Base-by-base conservation (phyloP, 1,140 invertebrate genomes). In the Carcinoscorpius rotundicauda region DNA sequence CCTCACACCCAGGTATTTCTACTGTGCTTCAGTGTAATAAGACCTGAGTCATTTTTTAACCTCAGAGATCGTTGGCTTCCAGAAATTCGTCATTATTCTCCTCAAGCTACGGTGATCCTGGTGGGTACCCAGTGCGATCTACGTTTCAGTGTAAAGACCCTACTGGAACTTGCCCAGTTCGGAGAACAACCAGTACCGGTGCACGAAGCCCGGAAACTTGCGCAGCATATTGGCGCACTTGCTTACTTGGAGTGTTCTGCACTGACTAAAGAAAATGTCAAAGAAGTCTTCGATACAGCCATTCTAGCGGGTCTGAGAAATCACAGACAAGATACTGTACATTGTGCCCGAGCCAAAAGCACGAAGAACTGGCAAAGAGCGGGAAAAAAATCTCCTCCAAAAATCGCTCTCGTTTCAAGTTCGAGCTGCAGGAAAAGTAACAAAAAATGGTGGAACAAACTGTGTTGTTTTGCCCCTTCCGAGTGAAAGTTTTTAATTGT, bases 1-100 rank as follows among this genome's bases (percentile, higher is more conserved):
- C 86, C 87, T 9, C 85, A 89, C 64, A 93, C 91, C 5, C 91
- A 97, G 76, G 90, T 96, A n/a, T 91, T 96, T 73, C 83, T 97
- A 72, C 81, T 96, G 63, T 96, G 92, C 80, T 97, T 95, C 78
- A 93, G 89, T 66, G 87, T 96, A 49, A 89, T 93, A 49, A 86
- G 86, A 64, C 92, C 91, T 3, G 85, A 88, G 53, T 92, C 91
- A 9, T 96, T 93, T 78, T 81, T 87, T 62, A 93, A 91, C 60
- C 86, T 91, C 6, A 82, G 81, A 59, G 84, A 84, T 10, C 84
- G 89, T 75, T 97, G 93, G 93, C 82, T 89, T 50, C 86, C 87
- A 5, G 91, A 93, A 78, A 84, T 95, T 59, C 80, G 83, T 55
- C 82, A 83, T 73, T 80, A 85, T 70, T 82, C 82, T 83, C 73